Percentiles rank a stretch among this genome's conserved stretches.
Evolutionary conservation across 2,113 vertebrate genomes (phyloP).

Genomic region (Rhodinocichla rosea): DNA sequence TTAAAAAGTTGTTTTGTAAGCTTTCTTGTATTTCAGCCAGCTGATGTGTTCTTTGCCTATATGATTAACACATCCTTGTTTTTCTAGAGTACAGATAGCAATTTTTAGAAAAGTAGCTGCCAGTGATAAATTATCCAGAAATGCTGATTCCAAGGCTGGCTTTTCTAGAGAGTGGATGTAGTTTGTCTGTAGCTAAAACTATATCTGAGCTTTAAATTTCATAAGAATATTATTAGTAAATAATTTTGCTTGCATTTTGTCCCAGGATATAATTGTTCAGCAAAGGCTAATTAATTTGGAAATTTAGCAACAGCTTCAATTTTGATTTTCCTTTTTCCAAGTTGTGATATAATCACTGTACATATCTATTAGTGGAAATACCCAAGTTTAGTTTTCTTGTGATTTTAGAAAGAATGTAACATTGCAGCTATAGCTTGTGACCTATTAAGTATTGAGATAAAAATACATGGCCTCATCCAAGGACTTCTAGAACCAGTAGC

Average conservation of each 20-base stretch:
- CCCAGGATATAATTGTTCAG: not conserved
- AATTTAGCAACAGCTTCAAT: not conserved
- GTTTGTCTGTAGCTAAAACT: not conserved
- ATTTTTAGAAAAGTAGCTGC: not conserved
- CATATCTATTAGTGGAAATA: not conserved
- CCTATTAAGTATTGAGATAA: not conserved
- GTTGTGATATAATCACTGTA: not conserved
- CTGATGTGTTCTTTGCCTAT: not conserved
- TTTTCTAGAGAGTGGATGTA: not conserved
- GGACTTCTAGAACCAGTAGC: not conserved
- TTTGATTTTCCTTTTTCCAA: not conserved
- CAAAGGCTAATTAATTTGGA: not conserved
- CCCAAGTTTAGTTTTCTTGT: not conserved
- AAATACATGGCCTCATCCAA: not conserved
- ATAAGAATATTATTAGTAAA: not conserved
- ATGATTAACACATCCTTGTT: not conserved
- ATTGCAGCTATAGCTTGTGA: not conserved
- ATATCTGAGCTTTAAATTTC: not conserved
- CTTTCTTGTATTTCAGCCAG: not conserved
- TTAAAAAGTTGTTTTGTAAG: not conserved
- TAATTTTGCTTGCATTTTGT: not conserved
- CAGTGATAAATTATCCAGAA: not conserved
- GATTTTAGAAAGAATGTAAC: not conserved
- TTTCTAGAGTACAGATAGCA: not conserved
- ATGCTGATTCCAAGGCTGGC: not conserved